Conservation (phyloP, 2,888 invertebrate species). For the Gari tellinella region DNA sequence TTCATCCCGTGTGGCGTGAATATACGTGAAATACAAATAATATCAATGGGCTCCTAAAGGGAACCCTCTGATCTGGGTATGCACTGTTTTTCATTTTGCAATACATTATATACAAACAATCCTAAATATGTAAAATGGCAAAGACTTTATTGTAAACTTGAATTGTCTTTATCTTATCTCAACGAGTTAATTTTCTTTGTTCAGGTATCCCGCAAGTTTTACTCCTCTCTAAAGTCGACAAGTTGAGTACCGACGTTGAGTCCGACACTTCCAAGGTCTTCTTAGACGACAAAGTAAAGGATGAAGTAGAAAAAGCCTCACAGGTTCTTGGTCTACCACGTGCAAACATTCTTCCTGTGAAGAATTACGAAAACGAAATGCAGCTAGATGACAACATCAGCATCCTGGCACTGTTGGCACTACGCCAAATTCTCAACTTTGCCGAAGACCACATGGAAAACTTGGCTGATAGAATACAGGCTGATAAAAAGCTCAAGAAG, state of each 20-base stretch:
- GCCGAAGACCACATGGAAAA: conserved; percentile 44
- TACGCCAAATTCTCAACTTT: conserved; percentile 35
- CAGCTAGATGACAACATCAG: conserved; percentile 38
- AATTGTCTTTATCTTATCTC: neutral
- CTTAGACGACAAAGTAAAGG: conserved; percentile 17
- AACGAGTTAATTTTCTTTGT: conserved; percentile 16
- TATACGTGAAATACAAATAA: no score
- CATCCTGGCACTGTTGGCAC: conserved; percentile 34
- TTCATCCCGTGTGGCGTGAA: no score
- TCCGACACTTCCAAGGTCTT: conserved; percentile 45
- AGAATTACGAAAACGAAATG: conserved; percentile 44
- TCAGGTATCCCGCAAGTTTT: conserved; percentile 67
- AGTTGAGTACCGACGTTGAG: conserved; percentile 46
- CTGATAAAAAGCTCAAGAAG: neutral
- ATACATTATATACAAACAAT: no score
- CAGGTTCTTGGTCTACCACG: conserved; percentile 41
- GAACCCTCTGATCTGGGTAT: no score
- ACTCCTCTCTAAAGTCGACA: conserved; percentile 66
- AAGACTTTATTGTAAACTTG: no score
- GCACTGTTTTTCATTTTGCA: no score
- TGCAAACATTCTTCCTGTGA: conserved; percentile 43
- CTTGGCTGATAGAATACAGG: conserved; percentile 18
- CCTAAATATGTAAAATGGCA: no score
- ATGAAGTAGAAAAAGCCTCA: conserved; percentile 38
- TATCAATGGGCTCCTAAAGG: neutral